phyloP scores from a whole-genome alignment of 2,797 vertebrate genomes.

The Centroberyx gerrardi region DNA sequence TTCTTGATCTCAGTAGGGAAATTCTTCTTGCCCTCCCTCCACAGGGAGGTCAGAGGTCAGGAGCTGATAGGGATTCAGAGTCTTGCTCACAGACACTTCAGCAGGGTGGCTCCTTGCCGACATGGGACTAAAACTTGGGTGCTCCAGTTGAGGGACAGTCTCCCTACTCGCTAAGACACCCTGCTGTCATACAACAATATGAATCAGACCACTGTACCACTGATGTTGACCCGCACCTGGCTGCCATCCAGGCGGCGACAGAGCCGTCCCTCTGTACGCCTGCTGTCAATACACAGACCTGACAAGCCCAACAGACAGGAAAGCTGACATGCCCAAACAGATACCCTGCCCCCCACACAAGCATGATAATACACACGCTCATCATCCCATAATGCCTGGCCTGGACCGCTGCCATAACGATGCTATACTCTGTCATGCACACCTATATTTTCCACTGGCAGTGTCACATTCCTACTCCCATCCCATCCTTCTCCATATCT shows the following conservation, averaged over 20 bases:
- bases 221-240: background rate
- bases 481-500: slow-evolving; percentile 22
- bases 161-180: too few species aligned
- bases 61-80: too few species aligned
- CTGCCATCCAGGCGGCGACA: background rate
- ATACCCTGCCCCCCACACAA: slow-evolving; percentile 11
- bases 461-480: slow-evolving; percentile 19
- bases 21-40: too few species aligned
- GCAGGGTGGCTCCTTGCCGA: too few species aligned
- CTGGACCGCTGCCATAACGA: slow-evolving; percentile 54
- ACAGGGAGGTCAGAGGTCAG: too few species aligned
- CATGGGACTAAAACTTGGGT: too few species aligned
- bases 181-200: too few species aligned
- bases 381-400: slow-evolving; percentile 50
- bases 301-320: background rate
- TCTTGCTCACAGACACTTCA: too few species aligned
- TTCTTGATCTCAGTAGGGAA: too few species aligned
- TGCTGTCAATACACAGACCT: slow-evolving; percentile 13
- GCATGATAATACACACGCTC: slow-evolving; percentile 40
- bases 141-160: too few species aligned
- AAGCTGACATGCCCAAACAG: slow-evolving; percentile 36
- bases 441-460: slow-evolving; percentile 36
- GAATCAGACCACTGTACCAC: background rate
- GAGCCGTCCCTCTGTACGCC: background rate
- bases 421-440: background rate